A percentile compares a stretch with the other conserved stretches of the same genome.
Evolutionary conservation across 2,797 vertebrate genomes (phyloP).

Genomic region (Pygocentrus nattereri): DNA sequence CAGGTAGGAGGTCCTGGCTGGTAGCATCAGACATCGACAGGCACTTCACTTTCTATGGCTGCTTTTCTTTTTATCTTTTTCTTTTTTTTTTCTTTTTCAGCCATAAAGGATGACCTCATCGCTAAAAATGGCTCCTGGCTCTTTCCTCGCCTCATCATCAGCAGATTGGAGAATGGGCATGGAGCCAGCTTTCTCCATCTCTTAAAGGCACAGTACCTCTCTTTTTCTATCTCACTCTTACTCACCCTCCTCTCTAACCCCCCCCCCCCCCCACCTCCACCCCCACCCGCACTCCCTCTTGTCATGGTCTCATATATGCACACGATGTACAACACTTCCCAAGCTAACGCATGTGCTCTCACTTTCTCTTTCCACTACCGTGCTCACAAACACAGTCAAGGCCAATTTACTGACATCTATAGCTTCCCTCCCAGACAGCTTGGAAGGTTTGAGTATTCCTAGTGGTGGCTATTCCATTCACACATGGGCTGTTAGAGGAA

Average conservation of each 20-base stretch:
- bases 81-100: conserved; percentile 58
- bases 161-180: conserved; percentile 64
- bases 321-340: background rate
- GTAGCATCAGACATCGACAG: conserved; percentile 44
- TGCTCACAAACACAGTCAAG: conserved; percentile 2
- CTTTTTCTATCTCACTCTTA: background rate
- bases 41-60: conserved; percentile 54
- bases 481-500: background rate
- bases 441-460: background rate
- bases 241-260: background rate
- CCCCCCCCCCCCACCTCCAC: background rate
- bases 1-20: conserved; percentile 35
- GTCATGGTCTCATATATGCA: background rate
- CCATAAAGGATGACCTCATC: conserved; percentile 69
- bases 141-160: conserved; percentile 65
- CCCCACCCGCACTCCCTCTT: background rate
- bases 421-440: conserved; percentile 4
- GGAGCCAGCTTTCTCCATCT: conserved; percentile 57
- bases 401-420: conserved; percentile 26
- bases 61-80: conserved; percentile 37
- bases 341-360: background rate
- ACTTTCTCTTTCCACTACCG: conserved; percentile 1
- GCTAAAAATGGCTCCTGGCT: conserved; percentile 67
- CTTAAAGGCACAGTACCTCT: conserved; percentile 50
- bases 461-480: conserved; percentile 1